Conservation (phyloP, 2,888 invertebrate genomes). For the Agrotis puta region DNA sequence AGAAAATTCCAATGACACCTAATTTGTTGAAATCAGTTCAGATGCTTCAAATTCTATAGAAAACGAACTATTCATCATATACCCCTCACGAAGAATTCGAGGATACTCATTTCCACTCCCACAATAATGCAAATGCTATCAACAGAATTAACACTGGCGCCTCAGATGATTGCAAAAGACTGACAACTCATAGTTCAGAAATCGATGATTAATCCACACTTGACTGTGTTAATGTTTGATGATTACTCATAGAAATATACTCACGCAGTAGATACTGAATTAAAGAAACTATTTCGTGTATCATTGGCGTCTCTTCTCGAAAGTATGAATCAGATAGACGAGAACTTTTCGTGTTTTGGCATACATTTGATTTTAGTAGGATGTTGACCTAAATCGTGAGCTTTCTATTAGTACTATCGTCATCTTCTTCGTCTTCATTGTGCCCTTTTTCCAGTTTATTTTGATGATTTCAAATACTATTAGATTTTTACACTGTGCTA, state of each 20-base stretch:
- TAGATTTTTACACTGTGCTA: too few relatives aligned
- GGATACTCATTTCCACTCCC: too few relatives aligned
- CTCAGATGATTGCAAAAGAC: conserved; percentile 19
- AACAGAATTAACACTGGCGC: not conserved
- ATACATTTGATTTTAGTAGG: conserved; percentile 5
- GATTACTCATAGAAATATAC: conserved; percentile 38
- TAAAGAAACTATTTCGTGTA: conserved; percentile 30
- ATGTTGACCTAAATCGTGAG: conserved; percentile 17
- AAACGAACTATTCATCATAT: not conserved
- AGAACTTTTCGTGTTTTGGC: conserved; percentile 8
- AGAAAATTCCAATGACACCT: not conserved
- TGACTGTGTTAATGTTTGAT: conserved; percentile 7
- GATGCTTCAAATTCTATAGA: not conserved
- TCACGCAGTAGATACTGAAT: conserved; percentile 9
- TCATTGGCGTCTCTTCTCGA: conserved; percentile 1
- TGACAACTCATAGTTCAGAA: conserved; percentile 29
- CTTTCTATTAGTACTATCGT: not conserved
- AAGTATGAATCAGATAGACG: conserved; percentile 34
- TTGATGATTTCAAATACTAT: not conserved
- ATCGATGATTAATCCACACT: conserved; percentile 29
- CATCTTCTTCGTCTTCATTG: not conserved
- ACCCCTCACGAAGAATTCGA: not conserved
- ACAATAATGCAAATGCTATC: not conserved
- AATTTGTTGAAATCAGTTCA: not conserved
- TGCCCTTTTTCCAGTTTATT: not conserved